Base-by-base conservation (phyloP, 2,888 invertebrate species). In the Labia minor region DNA sequence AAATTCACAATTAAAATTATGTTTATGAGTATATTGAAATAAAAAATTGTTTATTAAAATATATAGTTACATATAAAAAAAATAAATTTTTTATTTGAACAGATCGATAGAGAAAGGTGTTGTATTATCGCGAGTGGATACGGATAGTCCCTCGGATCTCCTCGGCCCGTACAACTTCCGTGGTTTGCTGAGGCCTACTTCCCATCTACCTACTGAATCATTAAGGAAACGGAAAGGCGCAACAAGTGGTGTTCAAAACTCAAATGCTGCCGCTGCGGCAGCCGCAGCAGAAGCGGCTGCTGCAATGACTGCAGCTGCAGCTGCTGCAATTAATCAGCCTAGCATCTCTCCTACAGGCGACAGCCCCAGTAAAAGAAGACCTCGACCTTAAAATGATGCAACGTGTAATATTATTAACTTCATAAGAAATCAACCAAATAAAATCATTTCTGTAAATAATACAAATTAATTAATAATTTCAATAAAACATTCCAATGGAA, bases 91-190 rank as follows among this genome's bases (percentile, higher is more conserved):
- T 8, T 26, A 26, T 26, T 26, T 8, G 3, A 6, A 3, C n/a
- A 49, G 49, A 10, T n/a, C 14, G 2, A 49, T 49, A 3, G 49
- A 49, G 16, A 49, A 49, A 14, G 3, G 16, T n/a, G n/a, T n/a
- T n/a, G 49, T 49, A 16, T 49, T 49, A 4, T n/a, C 49, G 49
- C 49, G 49, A 3, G 49, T 49, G 4, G 49, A 49, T 3, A n/a
- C 49, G 14, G 49, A 49, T 2, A 49, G 49, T 14, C 49, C 49
- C n/a, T 49, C 49, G 70, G 85, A 85, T 71, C 81, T 81, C 10
- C 82, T 82, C 62, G 86, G 87, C 0, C 86, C 86, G 0, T 87
- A 86, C 74, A 83, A 87, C 72, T 87, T 87, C 73, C 81, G 86
- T 11, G 16, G 64, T 26, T 75, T 87, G 14, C 75, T 88, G 1